phyloP scores from a whole-genome alignment of 2,888 invertebrate genomes.

The Cataglyphis altisquamis region DNA sequence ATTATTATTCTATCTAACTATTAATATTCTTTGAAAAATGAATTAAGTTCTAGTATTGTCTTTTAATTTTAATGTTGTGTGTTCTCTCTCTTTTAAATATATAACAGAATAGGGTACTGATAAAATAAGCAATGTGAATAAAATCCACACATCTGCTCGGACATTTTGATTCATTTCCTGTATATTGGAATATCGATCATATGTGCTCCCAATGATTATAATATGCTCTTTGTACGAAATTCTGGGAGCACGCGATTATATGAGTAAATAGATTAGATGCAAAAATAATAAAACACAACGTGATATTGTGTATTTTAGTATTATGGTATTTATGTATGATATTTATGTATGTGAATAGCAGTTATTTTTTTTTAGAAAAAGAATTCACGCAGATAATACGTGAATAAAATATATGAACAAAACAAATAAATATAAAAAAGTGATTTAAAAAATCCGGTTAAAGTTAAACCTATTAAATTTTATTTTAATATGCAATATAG shows the following conservation, averaged over 20 bases:
- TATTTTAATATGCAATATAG: background rate
- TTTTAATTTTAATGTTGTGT: background rate
- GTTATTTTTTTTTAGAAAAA: background rate
- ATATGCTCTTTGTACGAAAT: constrained; percentile 18
- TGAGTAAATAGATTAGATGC: background rate
- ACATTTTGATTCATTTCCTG: constrained; percentile 63
- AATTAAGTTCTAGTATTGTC: background rate
- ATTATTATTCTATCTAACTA: too few species aligned
- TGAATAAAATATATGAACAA: background rate
- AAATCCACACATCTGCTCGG: constrained; percentile 63
- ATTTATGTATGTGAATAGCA: background rate
- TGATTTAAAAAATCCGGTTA: background rate
- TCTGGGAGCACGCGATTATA: background rate
- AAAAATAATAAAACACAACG: background rate
- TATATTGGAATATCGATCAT: constrained; percentile 52
- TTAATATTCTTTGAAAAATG: background rate
- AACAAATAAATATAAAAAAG: background rate
- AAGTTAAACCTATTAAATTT: background rate
- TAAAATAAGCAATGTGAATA: background rate
- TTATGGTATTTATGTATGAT: too few species aligned
- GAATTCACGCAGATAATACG: background rate
- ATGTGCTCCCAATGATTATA: constrained; percentile 49
- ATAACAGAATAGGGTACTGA: background rate
- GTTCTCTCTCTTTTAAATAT: background rate
- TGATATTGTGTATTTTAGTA: background rate